phyloP scores from a whole-genome alignment of 2,113 vertebrate genomes.

The Paratilapia polleni region DNA sequence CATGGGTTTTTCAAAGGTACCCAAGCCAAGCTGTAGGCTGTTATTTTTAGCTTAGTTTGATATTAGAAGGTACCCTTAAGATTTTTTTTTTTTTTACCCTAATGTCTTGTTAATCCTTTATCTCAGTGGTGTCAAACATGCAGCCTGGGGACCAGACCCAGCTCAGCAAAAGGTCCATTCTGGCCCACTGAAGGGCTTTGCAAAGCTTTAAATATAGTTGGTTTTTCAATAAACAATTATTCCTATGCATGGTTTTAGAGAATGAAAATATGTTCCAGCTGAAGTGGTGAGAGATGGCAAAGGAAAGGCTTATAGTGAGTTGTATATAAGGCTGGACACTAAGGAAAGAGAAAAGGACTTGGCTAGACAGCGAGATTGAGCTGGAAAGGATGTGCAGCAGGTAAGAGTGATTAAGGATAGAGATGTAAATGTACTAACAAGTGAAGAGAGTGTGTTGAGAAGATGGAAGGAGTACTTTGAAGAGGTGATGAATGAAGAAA shows the following conservation, averaged over 20 bases:
- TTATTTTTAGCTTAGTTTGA: not conserved
- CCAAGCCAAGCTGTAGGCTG: not conserved
- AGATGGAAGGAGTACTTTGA: too few species aligned
- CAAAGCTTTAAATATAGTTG: not conserved
- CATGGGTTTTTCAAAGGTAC: not conserved
- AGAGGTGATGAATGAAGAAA: too few species aligned
- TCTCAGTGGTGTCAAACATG: not conserved
- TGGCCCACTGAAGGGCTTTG: accelerated
- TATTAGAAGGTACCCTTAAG: not conserved
- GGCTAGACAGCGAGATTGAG: not conserved
- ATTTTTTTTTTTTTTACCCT: not conserved
- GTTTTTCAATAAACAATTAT: not conserved
- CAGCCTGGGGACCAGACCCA: not conserved
- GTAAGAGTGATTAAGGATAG: too few species aligned
- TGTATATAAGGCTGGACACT: not conserved
- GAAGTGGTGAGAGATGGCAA: not conserved
- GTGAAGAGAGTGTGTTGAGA: not conserved
- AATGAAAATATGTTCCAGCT: not conserved
- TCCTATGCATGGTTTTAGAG: not conserved
- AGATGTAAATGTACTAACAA: not conserved
- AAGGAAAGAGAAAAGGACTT: not conserved
- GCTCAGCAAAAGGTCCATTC: not conserved
- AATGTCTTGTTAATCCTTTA: not conserved
- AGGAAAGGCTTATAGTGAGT: not conserved
- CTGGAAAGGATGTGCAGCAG: too few species aligned